Conservation (phyloP, 2,888 invertebrate species). For the Heliconius erato region DNA sequence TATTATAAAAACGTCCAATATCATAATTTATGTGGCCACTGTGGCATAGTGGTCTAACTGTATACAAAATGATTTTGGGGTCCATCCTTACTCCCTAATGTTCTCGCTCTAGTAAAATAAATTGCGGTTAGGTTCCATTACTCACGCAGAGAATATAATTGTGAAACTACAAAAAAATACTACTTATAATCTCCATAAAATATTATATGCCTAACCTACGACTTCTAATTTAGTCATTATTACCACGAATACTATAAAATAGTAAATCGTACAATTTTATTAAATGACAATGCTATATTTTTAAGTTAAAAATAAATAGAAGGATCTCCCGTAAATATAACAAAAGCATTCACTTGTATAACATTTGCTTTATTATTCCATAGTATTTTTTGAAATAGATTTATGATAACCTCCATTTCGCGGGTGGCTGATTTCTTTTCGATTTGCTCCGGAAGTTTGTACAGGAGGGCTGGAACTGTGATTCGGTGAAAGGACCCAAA, state of each 20-base stretch:
- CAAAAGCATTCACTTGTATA: background rate
- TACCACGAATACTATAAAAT: too few species aligned
- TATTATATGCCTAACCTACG: too few species aligned
- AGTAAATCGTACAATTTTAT: background rate
- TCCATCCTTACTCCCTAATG: background rate
- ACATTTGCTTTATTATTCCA: slow-evolving; percentile 20
- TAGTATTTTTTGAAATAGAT: slow-evolving; percentile 33
- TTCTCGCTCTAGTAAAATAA: background rate
- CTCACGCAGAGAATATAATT: too few species aligned
- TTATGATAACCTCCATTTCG: slow-evolving; percentile 38
- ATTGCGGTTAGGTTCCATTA: too few species aligned
- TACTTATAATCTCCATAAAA: too few species aligned
- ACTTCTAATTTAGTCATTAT: too few species aligned
- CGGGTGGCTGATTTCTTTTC: slow-evolving; percentile 32
- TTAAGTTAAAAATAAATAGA: background rate
- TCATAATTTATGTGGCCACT: too few species aligned
- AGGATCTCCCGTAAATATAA: background rate
- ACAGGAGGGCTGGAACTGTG: slow-evolving; percentile 30
- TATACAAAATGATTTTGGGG: too few species aligned
- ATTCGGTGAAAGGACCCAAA: slow-evolving; percentile 28
- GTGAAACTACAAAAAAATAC: too few species aligned
- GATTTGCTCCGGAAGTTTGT: slow-evolving; percentile 37
- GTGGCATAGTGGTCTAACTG: too few species aligned
- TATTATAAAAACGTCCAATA: too few species aligned
- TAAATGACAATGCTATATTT: background rate